Base-by-base conservation (phyloP, 2,113 vertebrate genomes). In the Mohoua ochrocephala region DNA sequence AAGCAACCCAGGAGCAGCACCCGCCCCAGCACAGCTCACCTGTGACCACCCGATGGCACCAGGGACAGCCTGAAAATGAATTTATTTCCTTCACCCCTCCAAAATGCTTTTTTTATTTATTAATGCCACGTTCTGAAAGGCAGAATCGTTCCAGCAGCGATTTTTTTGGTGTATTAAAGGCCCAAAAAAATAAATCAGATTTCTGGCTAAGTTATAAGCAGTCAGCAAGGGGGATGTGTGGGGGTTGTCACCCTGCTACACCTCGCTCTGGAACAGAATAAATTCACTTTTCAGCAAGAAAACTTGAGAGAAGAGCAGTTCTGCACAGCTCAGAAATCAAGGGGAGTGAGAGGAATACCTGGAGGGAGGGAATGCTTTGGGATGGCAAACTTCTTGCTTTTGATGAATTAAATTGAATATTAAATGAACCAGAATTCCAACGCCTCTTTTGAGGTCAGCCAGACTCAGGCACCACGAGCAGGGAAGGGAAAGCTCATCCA, bases 371-470 rank as follows among this genome's bases (percentile, higher is more conserved):
- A 28, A 53, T 0, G 7, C 13, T 24, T 65, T 60, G 24, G 37
- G 80, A 31, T 13, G 26, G 53, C 1, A 42, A 76, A 79, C 8
- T 20, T 14, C 27, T 13, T 15, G 30, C 27, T 73, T 49, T 13
- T 15, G 33, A 10, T 4, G 45, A 53, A 35, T 41, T 41, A 4
- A 49, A 23, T 8, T 8, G 4, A n/a, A 59, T 4, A 5, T 1
- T 50, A 2, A 50, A 82, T 70, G 15, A 22, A 69, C 3, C 45
- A 30, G 10, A n/a, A 24, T 13, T 64, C 39, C 42, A 69, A 33
- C 5, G 41, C 7, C 35, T 31, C 0, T 1, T 14, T 1, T 11
- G 71, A 50, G 64, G 49, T 45, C 6, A 70, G 50, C 6, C 67
- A 57, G 23, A 31, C 42, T n/a, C 6, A 26, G 37, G 35, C 11